These are phyloP conservation scores for Amazona guildingii DNA, from an alignment of 2,113 vertebrate genomes.

Conservation along the genomic window DNA sequence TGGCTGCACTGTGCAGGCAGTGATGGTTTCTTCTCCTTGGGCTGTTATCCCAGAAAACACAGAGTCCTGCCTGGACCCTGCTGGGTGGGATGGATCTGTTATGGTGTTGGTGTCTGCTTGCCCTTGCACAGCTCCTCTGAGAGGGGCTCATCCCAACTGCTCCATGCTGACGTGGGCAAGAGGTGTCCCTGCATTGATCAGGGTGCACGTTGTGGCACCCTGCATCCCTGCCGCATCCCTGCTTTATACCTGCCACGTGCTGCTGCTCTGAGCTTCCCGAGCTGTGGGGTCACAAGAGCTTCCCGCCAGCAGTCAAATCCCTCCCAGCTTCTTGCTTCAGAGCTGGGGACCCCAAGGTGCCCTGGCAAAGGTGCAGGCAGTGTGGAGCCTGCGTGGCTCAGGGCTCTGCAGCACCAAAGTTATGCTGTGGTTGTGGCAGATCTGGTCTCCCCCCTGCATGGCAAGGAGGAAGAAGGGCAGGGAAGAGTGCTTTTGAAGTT, in stretches of 20 bases:
- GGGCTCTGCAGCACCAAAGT: not conserved
- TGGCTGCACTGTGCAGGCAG: fast-evolving
- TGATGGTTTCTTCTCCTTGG: not conserved
- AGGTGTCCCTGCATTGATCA: not conserved
- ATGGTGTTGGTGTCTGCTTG: not conserved
- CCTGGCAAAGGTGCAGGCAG: not conserved
- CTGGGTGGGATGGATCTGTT: not conserved
- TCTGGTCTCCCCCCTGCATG: fast-evolving
- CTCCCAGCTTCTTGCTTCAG: not conserved
- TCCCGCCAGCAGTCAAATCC: not conserved
- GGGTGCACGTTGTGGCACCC: not conserved
- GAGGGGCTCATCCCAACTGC: fast-evolving
- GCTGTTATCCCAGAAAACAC: not conserved
- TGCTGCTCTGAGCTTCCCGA: not conserved
- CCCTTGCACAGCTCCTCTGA: fast-evolving
- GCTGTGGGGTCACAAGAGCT: fast-evolving
- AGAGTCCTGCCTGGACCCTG: not conserved
- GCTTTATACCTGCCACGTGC: fast-evolving
- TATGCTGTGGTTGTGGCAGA: not conserved
- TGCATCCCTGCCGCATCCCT: not conserved
- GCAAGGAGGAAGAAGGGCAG: not conserved
- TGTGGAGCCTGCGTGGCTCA: fast-evolving
- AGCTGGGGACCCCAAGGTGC: not conserved
- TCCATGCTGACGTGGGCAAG: fast-evolving
- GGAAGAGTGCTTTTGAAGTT: not conserved